Conservation (phyloP, 2,113 vertebrate genomes). For the Brienomyrus brachyistius region DNA sequence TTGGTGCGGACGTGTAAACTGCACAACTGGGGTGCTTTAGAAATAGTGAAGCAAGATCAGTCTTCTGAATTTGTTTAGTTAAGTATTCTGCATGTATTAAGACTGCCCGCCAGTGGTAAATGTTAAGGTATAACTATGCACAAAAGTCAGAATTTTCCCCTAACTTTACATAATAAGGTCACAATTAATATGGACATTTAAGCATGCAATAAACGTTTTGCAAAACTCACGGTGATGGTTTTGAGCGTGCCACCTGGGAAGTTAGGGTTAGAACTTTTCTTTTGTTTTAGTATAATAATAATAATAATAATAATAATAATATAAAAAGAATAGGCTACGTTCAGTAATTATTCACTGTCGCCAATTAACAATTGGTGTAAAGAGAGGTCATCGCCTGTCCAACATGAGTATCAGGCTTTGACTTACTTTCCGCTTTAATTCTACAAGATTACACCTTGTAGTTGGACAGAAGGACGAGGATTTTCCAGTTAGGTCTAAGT, state of each 20-base stretch:
- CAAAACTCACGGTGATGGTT: neutral
- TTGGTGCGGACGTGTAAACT: neutral
- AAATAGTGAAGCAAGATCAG: neutral
- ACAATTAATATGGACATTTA: neutral
- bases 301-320: neutral
- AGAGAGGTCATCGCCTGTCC: neutral
- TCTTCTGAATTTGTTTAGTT: neutral
- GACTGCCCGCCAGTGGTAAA: neutral
- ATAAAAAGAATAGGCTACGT: neutral
- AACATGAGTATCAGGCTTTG: neutral
- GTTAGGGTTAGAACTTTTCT: neutral
- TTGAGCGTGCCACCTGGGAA: neutral
- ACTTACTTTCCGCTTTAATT: neutral
- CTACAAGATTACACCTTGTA: neutral
- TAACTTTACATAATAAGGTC: neutral
- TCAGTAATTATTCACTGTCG: neutral
- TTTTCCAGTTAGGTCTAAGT: neutral
- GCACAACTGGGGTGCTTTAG: neutral
- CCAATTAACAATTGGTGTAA: neutral
- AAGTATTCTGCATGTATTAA: neutral
- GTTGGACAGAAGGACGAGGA: neutral
- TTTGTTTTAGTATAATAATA: neutral
- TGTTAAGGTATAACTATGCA: neutral
- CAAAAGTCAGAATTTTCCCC: neutral
- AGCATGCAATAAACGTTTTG: neutral